A percentile compares a stretch with the other conserved stretches of the same genome.
Conservation (phyloP, 2,888 invertebrate species). For the Opisthograptis luteolata region DNA sequence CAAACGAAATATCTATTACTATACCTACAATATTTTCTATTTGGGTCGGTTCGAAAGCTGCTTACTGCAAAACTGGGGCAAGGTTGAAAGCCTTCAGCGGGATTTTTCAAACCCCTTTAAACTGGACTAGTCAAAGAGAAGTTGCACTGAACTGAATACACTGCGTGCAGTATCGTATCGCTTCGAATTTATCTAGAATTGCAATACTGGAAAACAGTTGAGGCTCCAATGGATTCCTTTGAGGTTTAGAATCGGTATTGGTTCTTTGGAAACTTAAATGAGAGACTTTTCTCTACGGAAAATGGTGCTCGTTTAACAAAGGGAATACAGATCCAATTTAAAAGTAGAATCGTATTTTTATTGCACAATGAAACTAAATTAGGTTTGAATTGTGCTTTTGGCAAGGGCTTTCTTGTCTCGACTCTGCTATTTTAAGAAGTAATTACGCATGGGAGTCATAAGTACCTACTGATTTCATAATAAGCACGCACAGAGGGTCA, state of each 20-base stretch:
- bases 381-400: too few species aligned
- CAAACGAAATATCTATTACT: conserved; percentile 25
- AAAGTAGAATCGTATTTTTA: conserved; percentile 1
- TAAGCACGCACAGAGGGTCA: too few species aligned
- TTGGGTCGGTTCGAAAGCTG: conserved; percentile 27
- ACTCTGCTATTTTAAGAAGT: too few species aligned
- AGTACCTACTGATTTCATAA: too few species aligned
- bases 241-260: conserved; percentile 8
- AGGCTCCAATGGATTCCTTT: conserved; percentile 15
- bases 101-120: conserved; percentile 37
- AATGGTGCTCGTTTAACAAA: conserved; percentile 1
- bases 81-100: conserved; percentile 29
- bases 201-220: conserved; percentile 26
- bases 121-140: conserved; percentile 35
- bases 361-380: too few species aligned
- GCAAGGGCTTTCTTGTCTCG: too few species aligned
- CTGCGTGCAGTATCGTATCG: conserved; percentile 16
- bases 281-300: background rate
- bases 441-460: too few species aligned
- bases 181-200: conserved; percentile 26
- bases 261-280: conserved; percentile 5
- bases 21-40: conserved; percentile 15
- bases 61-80: conserved; percentile 33
- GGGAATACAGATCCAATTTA: conserved; percentile 11
- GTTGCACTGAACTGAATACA: conserved; percentile 36